These are phyloP conservation scores for Zoanthus solanderi DNA, from an alignment of 92 coral and sea anemone species.

Conservation along the genomic window DNA sequence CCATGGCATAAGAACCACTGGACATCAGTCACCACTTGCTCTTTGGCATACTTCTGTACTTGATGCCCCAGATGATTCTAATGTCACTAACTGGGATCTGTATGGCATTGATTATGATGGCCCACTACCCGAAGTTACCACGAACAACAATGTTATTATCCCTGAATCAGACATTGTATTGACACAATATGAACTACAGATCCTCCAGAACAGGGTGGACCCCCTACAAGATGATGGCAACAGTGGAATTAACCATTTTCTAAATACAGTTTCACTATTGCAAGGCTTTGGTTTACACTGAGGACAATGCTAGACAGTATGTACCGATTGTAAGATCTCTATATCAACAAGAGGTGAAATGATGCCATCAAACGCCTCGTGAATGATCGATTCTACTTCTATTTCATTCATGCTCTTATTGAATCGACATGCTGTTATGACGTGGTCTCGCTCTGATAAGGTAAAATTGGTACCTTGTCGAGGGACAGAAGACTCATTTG, in stretches of 20 bases:
- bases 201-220: no score
- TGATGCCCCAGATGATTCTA: slow-evolving; percentile 20
- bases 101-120: slow-evolving; percentile 52
- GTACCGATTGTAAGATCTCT: slow-evolving; percentile 17
- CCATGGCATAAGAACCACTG: slow-evolving; percentile 64
- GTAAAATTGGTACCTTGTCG: slow-evolving; percentile 24
- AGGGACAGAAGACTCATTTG: slow-evolving; percentile 26
- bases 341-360: slow-evolving; percentile 48
- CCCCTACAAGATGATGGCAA: no score
- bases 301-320: not conserved
- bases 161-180: not conserved
- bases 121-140: slow-evolving; percentile 45
- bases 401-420: slow-evolving; percentile 51
- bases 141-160: slow-evolving; percentile 24
- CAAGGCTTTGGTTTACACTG: no score
- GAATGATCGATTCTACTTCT: slow-evolving; percentile 52
- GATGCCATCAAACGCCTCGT: slow-evolving; percentile 57
- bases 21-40: slow-evolving; percentile 61
- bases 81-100: slow-evolving; percentile 23
- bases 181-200: no score
- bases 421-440: slow-evolving; percentile 56
- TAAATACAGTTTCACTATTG: no score
- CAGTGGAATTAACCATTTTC: no score
- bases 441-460: slow-evolving; percentile 54
- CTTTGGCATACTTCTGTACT: not conserved